Evolutionary conservation across 1,140 invertebrate species (phyloP), one percentile per base, ranked within the genome.

Genomic region (Goniozus legneri): DNA sequence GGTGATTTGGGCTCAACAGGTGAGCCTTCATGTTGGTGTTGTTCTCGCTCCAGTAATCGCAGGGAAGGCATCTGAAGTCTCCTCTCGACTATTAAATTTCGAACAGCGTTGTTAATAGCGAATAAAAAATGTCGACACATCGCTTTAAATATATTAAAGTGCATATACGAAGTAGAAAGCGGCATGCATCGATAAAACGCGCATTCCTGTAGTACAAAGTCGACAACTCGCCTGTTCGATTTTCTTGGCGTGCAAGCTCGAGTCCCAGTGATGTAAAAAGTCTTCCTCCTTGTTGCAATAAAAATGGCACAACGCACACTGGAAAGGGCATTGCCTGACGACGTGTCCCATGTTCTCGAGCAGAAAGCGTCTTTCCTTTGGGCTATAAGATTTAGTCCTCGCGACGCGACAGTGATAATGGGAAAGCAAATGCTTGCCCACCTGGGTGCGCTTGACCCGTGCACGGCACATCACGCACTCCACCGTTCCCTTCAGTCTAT

Each of bases 371-470:
- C 76, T 75, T 27, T 82, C 79, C 19, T 68, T 67, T 14, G 71
- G 67, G 44, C 76, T 76, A 34, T 67, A 71, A 32, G 75, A 71
- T 62, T 64, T 71, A 50, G 64, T 59, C 52, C 71, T 76, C 47
- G 82, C 80, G 60, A 85, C 84, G 56, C 85, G 79, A 59, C 84
- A 89, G 65, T 91, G 89, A 69, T 86, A 91, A 69, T 87, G 86
- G 20, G 88, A 91, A 44, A 91, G 87, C 41, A 91, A 76, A 73
- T 91, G 89, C 65, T 90, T 90, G 42, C 89, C 87, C 73, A 91
- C 84, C 52, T 87, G 71, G 47, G 84, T 77, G 2, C 79, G 77
- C 41, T 78, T 79, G 18, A 90, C 84, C 53, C 80, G 79, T 12
- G 82, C 82, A 20, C 79, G 79, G 51, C 88, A 91, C 42, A 87